Evolutionary conservation across 2,888 invertebrate species (phyloP).

Genomic region (Lycia hirtaria): DNA sequence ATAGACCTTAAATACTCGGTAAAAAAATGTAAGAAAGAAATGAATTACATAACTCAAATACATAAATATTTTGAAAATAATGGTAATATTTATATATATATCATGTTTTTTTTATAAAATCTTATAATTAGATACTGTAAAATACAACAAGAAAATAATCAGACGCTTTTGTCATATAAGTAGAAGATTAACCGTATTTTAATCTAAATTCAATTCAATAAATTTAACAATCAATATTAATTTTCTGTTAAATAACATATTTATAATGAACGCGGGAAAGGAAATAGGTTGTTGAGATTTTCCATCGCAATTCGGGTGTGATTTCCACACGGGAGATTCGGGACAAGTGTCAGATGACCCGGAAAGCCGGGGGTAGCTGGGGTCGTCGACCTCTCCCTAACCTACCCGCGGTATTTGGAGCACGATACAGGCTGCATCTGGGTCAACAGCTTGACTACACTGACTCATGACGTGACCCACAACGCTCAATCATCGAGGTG

Average conservation of each 20-base stretch:
- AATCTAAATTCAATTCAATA: too few species aligned
- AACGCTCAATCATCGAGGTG: constrained; percentile 71
- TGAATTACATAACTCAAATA: too few species aligned
- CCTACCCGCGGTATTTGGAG: constrained; percentile 81
- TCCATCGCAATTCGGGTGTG: constrained; percentile 11
- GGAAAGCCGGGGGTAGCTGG: constrained; percentile 64
- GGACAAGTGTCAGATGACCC: constrained; percentile 57
- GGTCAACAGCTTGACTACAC: constrained; percentile 61
- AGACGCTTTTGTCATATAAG: too few species aligned
- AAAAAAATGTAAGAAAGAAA: too few species aligned
- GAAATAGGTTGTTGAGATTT: constrained; percentile 7
- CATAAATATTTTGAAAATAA: too few species aligned
- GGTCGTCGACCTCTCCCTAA: constrained; percentile 80
- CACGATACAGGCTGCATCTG: constrained; percentile 77
- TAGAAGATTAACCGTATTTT: too few species aligned
- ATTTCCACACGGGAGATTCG: constrained; percentile 32
- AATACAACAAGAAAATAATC: too few species aligned
- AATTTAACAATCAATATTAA: too few species aligned
- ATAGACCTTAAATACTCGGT: too few species aligned
- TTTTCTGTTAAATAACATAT: not conserved
- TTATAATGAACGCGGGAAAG: constrained; percentile 1
- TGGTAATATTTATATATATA: too few species aligned
- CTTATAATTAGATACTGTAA: too few species aligned
- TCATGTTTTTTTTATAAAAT: too few species aligned
- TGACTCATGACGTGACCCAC: constrained; percentile 73